Evolutionary conservation across 2,888 invertebrate species (phyloP), one percentile per base, ranked within the genome.

Genomic region (Atherix ibis): DNA sequence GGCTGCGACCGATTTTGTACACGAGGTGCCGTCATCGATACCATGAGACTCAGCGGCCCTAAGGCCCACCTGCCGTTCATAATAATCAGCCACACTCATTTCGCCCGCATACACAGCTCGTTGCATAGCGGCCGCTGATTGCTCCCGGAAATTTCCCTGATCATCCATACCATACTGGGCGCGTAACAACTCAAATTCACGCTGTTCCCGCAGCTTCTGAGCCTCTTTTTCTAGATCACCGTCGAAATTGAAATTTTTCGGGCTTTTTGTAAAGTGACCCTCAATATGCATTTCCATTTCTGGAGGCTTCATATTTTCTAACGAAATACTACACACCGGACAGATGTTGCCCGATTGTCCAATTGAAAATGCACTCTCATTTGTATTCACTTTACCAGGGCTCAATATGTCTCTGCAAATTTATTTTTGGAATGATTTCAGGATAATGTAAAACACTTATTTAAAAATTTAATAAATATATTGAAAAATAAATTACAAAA

Each of bases 151-250:
- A 48, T 80, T 82, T 5, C 80, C 82, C 48, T 83, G 81, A 53
- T 82, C 81, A 51, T 84, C 84, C 87, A 88, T 87, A 2, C 87
- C 87, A 50, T 85, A 87, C 53, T 84, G 82, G 2, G 83, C 84
- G 70, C 76, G 48, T 24, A 85, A 54, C 58, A 82, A 61, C 49
- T 83, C 80, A 54, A 85, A 85, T 54, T 85, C 84, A 29, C 76
- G 70, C 49, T 83, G 78, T 49, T 85, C 84, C 16, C 80, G 65
- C 42, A 73, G 67, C 44, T 72, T 69, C 45, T 78, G 70, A 1
- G 79, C 80, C 50, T 81, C 79, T 40, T 70, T 65, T 41, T 76
- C 67, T 27, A 48, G 57, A 37, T 51, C 50, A 2, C 55, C 46
- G 35, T 43, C 64, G 9, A 34, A 36, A 18, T 36, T 40, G 14